Conservation (phyloP, 1,140 invertebrate species). For the Diorhabda elongata region DNA sequence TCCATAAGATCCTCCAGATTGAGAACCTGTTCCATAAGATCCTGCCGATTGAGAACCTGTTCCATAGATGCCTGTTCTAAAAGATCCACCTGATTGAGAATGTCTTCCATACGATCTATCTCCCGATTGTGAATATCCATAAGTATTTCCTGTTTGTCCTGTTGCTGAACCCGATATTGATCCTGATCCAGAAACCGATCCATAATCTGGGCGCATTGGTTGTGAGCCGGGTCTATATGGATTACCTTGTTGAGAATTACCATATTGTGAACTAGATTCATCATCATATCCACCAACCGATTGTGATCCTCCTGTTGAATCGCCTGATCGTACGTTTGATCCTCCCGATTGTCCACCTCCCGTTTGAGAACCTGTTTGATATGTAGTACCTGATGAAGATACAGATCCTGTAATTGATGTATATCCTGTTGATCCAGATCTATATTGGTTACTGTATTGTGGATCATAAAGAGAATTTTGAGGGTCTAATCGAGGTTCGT, state of each 20-base stretch:
- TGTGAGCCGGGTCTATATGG: neutral
- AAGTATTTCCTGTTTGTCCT: neutral
- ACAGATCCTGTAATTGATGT: neutral
- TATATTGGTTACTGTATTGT: neutral
- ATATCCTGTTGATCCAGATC: neutral
- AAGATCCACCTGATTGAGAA: constrained; percentile 17
- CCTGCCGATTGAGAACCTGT: neutral
- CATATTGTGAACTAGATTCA: neutral
- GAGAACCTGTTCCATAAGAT: neutral
- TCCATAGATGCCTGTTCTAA: constrained; percentile 9
- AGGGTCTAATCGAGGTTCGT: neutral
- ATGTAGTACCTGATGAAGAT: neutral
- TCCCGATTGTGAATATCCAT: neutral
- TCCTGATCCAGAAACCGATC: neutral
- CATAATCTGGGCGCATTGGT: neutral
- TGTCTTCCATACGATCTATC: neutral
- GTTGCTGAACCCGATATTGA: neutral
- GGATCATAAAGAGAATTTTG: neutral
- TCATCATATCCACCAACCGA: neutral
- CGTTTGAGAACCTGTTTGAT: neutral
- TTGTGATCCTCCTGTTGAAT: neutral
- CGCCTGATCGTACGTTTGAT: neutral
- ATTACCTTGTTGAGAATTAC: neutral
- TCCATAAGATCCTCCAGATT: neutral
- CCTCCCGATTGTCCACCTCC: neutral